Evolutionary conservation across 2,888 invertebrate species (phyloP).

Genomic region (Drosophila rellima): DNA sequence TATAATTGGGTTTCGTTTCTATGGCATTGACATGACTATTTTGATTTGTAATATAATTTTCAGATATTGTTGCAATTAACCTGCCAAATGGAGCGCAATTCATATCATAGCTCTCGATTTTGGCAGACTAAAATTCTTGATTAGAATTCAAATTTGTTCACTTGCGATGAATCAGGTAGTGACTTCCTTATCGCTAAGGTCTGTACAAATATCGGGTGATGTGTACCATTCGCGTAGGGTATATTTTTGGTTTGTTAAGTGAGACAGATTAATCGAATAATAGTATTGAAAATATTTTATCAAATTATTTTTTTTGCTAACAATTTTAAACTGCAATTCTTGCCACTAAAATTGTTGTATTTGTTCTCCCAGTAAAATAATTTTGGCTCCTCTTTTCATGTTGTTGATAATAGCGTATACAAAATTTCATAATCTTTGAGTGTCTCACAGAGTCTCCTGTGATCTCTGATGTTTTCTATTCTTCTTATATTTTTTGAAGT

Average conservation of each 20-base stretch:
- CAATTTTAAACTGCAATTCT: background rate
- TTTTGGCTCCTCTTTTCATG: no score
- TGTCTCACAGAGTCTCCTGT: no score
- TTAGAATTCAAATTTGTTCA: slow-evolving; percentile 50
- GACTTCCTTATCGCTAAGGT: slow-evolving; percentile 34
- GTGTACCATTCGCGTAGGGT: background rate
- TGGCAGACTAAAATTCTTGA: slow-evolving; percentile 33
- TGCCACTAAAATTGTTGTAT: background rate
- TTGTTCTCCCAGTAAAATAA: no score
- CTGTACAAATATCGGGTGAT: background rate
- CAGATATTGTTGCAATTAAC: slow-evolving; percentile 60
- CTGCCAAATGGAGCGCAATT: slow-evolving; percentile 64
- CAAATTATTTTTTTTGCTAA: background rate
- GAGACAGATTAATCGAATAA: background rate
- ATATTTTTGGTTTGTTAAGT: background rate
- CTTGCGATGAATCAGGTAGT: background rate
- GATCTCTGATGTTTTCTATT: no score
- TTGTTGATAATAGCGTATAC: no score
- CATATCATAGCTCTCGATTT: slow-evolving; percentile 26
- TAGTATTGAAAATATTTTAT: background rate
- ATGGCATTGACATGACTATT: slow-evolving; percentile 59
- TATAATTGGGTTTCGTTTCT: slow-evolving; percentile 40
- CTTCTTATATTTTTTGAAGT: no score
- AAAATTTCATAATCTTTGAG: no score
- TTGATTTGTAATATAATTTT: slow-evolving; percentile 48